Evolutionary conservation across 2,113 vertebrate species (phyloP), one percentile per base, ranked within the genome.

Genomic region (Ageneiosus marmoratus): DNA sequence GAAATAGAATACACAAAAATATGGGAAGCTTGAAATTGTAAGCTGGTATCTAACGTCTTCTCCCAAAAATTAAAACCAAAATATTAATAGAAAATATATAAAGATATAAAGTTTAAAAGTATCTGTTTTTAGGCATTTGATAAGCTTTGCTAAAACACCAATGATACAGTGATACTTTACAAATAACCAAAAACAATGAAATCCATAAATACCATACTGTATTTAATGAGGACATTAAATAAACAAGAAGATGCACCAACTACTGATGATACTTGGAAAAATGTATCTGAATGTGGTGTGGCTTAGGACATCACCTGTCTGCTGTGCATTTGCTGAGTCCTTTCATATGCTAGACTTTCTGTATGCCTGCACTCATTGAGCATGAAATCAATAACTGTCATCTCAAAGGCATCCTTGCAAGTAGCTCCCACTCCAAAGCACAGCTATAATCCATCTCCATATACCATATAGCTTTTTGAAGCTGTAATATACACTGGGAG

Each of bases 321-420:
- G 32, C 60, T 77, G 74, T 73, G 77, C 34, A 62, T 77, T 88
- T 89, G 87, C 89, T 12, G 79, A 90, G 81, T 75, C 77, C 88
- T 91, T 93, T 93, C 88, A 92, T 92, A 87, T 91, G 91, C 89
- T 87, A 87, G 89, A 86, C 87, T 91, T 92, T 86, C 91, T 87
- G 85, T 80, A 88, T 81, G 78, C 83, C n/a, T 73, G 87, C 85
- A 85, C 89, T 90, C 89, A 88, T 88, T 91, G 89, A 93, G 89
- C 92, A 91, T 84, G 90, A 90, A 91, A 92, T 94, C 93, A 92
- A 94, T 93, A 94, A 79, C 90, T 92, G 92, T 91, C 91, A 93
- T 91, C 88, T 91, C 86, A 80, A 90, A 91, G 89, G 90, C 91
- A 92, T 93, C 90, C 89, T 91, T 84, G 84, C 88, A 91, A 91